phyloP scores from a whole-genome alignment of 2,888 invertebrate species.

The Brachypalpus laphriformis region DNA sequence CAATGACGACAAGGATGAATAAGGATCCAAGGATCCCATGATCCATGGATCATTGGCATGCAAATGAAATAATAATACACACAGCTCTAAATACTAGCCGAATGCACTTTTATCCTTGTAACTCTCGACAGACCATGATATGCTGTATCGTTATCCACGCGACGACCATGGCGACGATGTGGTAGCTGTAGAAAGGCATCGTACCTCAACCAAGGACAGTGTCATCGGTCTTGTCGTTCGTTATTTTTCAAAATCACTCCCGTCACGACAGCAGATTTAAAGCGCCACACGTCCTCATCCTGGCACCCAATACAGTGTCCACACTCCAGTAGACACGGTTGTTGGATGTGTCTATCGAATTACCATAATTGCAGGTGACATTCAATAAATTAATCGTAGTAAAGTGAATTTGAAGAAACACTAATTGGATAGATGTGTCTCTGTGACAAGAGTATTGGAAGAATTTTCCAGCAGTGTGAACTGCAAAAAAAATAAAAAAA shows the following conservation, averaged over 20 bases:
- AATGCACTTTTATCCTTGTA: slow-evolving; percentile 41
- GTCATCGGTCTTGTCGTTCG: slow-evolving; percentile 16
- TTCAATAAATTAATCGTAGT: slow-evolving; percentile 61
- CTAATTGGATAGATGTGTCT: slow-evolving; percentile 38
- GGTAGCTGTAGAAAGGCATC: background rate
- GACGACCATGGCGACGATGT: background rate
- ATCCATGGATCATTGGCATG: slow-evolving; percentile 61
- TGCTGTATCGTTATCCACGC: slow-evolving; percentile 4
- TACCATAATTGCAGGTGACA: slow-evolving; percentile 67
- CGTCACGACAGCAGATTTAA: slow-evolving; percentile 28
- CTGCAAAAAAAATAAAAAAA: slow-evolving; percentile 16
- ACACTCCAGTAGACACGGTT: background rate
- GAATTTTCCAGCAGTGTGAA: slow-evolving; percentile 13
- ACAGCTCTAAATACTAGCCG: slow-evolving; percentile 1
- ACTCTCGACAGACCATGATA: slow-evolving; percentile 6
- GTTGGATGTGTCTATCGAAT: slow-evolving; percentile 51
- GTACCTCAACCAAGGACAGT: slow-evolving; percentile 37
- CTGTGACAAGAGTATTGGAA: slow-evolving; percentile 22
- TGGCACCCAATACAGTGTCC: background rate
- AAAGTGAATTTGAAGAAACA: slow-evolving; percentile 57
- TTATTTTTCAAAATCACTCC: slow-evolving; percentile 2
- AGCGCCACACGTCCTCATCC: slow-evolving; percentile 1
- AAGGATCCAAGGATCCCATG: slow-evolving; percentile 34
- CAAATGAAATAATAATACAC: slow-evolving; percentile 51
- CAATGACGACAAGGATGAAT: slow-evolving; percentile 35